Percentiles rank a stretch among this genome's conserved stretches.
Conservation (phyloP, 1,140 invertebrate species). For the Telenomus remus region DNA sequence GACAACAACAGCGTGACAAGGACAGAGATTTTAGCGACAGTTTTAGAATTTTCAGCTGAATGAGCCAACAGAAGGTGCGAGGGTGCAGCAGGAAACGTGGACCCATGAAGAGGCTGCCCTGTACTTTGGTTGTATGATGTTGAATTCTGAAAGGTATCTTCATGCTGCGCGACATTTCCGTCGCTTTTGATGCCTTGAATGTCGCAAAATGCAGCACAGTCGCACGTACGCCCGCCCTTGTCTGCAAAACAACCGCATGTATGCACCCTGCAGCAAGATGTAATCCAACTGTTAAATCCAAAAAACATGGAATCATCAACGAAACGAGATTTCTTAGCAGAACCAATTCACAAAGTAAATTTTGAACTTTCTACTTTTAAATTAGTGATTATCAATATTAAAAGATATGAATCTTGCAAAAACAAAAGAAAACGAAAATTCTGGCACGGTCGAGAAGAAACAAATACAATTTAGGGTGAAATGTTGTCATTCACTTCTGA, state of each 20-base stretch:
- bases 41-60: constrained; percentile 6
- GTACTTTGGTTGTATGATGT: constrained; percentile 25
- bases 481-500: too few species aligned
- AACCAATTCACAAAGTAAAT: background rate
- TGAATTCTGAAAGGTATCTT: constrained; percentile 41
- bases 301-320: too few species aligned
- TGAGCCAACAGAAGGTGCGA: background rate
- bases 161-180: constrained; percentile 31
- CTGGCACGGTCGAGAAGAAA: too few species aligned
- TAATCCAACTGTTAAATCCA: constrained; percentile 4
- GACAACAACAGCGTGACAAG: constrained; percentile 5
- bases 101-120: background rate
- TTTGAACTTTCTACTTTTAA: background rate
- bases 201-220: constrained; percentile 25
- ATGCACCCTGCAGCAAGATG: constrained; percentile 10
- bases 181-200: constrained; percentile 44
- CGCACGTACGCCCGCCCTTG: constrained; percentile 10
- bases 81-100: background rate
- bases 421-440: too few species aligned
- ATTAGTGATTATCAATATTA: too few species aligned
- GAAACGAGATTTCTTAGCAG: background rate
- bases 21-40: constrained; percentile 13
- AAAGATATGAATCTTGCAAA: too few species aligned
- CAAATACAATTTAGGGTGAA: too few species aligned
- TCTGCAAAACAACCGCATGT: constrained; percentile 21